Percentiles rank a stretch among this genome's conserved stretches.
Conservation (phyloP, 2,888 invertebrate genomes). For the Eubasilissa splendida region DNA sequence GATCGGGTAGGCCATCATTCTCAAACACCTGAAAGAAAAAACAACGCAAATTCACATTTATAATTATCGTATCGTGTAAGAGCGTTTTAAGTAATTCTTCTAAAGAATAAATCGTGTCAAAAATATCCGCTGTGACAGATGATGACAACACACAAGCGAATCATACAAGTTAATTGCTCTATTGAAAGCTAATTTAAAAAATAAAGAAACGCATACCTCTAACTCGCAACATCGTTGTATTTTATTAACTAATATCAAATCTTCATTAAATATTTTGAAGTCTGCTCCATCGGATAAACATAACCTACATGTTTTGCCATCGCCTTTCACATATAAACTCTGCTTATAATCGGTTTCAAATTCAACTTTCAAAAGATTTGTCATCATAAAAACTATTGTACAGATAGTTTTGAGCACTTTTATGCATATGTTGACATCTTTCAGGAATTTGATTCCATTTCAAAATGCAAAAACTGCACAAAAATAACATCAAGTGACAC, state of each 20-base stretch:
- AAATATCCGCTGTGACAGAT: too few species aligned
- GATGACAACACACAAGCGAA: too few species aligned
- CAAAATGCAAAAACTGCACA: background rate
- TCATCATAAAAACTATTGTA: background rate
- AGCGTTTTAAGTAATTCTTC: background rate
- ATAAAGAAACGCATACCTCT: slow-evolving; percentile 21
- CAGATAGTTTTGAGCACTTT: background rate
- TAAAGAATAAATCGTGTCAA: background rate
- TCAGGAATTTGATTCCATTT: background rate
- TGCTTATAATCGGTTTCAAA: slow-evolving; percentile 4
- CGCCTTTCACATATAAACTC: slow-evolving; percentile 20
- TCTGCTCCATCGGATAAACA: slow-evolving; percentile 42
- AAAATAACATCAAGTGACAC: slow-evolving; percentile 24
- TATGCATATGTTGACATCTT: background rate
- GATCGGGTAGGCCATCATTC: slow-evolving; percentile 46
- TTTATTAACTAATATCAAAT: slow-evolving; percentile 35
- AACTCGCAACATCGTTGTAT: slow-evolving; percentile 41
- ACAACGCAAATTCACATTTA: background rate
- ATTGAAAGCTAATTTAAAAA: background rate
- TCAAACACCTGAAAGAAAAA: slow-evolving; percentile 32
- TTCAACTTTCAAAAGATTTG: slow-evolving; percentile 28
- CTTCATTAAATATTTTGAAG: slow-evolving; percentile 40
- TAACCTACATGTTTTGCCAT: slow-evolving; percentile 39
- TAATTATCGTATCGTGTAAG: background rate
- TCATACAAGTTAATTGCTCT: too few species aligned